Evolutionary conservation across 2,797 vertebrate genomes (phyloP), one percentile per base, ranked within the genome.

Genomic region (Pygocentrus nattereri): DNA sequence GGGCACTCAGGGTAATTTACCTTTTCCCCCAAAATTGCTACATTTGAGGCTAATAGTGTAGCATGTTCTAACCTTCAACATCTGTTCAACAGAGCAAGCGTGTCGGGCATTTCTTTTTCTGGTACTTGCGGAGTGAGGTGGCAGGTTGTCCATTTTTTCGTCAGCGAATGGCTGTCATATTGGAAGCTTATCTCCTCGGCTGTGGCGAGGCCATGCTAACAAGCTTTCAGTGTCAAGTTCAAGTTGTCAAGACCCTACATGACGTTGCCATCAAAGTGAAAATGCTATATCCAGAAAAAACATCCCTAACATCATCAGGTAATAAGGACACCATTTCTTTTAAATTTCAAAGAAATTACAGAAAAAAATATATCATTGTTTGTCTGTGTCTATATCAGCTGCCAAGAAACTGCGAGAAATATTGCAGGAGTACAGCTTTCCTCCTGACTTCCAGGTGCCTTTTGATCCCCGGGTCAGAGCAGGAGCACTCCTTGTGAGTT

Each of bases 51-150:
- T 69, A 21, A 65, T 64, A 8, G 1, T 74, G 58, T 50, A 15
- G 8, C 16, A 52, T 73, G 54, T 19, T 70, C 38, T 72, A n/a
- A 31, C 4, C 21, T 47, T 31, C 6, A 23, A 44, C 70, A 21
- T 79, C 25, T 82, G 79, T 38, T 18, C 69, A 67, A 68, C 90
- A 95, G 95, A 95, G 95, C 90, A 95, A 94, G 87, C 90, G 92
- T 80, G 91, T 96, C 0, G 95, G 95, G 30, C 95, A 96, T 84
- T 96, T 93, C 90, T 94, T 96, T 88, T 96, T 95, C 89, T 96
- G 95, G 95, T 96, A 94, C 25, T 78, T 95, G n/a, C 92, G 93
- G 74, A 94, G 94, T 12, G 95, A 96, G 84, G 93, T 95, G 49
- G 89, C 89, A 1, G 92, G 92, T 0, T 93, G 93, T 49, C 92